Base-by-base conservation (phyloP, 2,888 invertebrate species). In the Gasteruption jaculator region DNA sequence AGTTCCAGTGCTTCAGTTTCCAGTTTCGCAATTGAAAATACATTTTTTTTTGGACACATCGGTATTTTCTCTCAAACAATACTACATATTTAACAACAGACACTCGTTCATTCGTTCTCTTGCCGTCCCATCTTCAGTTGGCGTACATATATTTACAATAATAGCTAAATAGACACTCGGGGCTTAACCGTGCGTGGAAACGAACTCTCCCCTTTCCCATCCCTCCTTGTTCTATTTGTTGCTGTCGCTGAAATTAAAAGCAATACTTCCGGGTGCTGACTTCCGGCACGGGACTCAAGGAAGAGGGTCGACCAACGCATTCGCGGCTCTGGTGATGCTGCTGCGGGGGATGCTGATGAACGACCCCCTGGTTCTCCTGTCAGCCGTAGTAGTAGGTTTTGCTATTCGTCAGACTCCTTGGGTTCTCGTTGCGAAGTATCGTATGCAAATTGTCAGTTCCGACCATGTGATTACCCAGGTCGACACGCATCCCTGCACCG, bases 331-430 rank as follows among this genome's bases (percentile, higher is more conserved):
- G n/a, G n/a, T n/a, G n/a, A n/a, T n/a, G n/a, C n/a, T 75, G 65
- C 62, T 75, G n/a, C n/a, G n/a, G n/a, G n/a, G n/a, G n/a, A n/a
- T n/a, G n/a, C n/a, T n/a, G n/a, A n/a, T n/a, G 73, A 63, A 76
- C 73, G 59, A 63, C 69, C 60, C 68, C 72, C 63, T 72, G 73
- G 51, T 78, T 76, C 68, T 80, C 75, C 61, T 78, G 84, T 85
- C 85, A 86, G 79, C 85, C 86, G 65, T 85, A 86, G 68, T 85
- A 86, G 69, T 85, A 86, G 60, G 65, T 68, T 52, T 59, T 56
- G 38, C 62, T 63, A 41, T 46, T 57, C 50, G 63, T 64, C 37
- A 65, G 54, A 47, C 64, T 64, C 41, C 68, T 63, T 22, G 71
- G 58, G 50, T 71, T 68, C 24, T 74, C 66, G 2, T 72, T 68